Evolutionary conservation across 2,113 vertebrate species (phyloP), one percentile per base, ranked within the genome.

Genomic region (Apodemus speciosus): DNA sequence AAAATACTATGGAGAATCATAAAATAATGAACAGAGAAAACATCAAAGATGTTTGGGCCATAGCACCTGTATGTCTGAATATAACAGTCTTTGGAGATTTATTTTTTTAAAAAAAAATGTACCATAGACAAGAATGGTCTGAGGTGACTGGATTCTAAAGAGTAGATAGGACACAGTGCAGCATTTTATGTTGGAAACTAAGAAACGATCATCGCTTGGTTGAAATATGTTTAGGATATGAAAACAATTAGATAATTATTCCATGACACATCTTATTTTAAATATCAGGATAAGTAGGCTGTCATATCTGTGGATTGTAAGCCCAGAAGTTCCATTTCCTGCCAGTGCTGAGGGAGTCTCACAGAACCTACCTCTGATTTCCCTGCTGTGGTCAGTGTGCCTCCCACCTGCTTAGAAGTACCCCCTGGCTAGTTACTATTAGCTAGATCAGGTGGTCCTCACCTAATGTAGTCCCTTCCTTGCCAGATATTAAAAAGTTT

Each of bases 1-100:
- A 35, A 92, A 94, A 88, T 38, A 9, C 56, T 84, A 14, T 35
- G 38, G 79, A 32, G 40, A 90, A 49, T 77, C 53, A 85, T 81
- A 83, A 83, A 95, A 87, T 73, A 86, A 43, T 73, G 23, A 95
- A 87, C 32, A 90, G 49, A 87, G 58, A 25, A 25, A 75, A 75
- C 27, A 80, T 35, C 27, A 76, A 64, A 53, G 86, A 90, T 32
- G 14, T 49, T 77, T 89, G 18, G 75, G 38, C 20, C 21, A 46
- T 7, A n/a, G 35, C 85, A 35, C 27, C 32, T 62, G 1, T 64
- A n/a, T 53, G 23, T 68, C 72, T 95, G 84, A 93, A 73, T n/a
- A 60, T 90, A 87, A n/a, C 14, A 64, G 43, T 11, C 62, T 95
- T 4, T 75, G 38, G 43, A n/a, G 56, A 58, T 94, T 32, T 4